Base-by-base conservation (phyloP, 2,888 invertebrate genomes). In the Saturnia japonica region DNA sequence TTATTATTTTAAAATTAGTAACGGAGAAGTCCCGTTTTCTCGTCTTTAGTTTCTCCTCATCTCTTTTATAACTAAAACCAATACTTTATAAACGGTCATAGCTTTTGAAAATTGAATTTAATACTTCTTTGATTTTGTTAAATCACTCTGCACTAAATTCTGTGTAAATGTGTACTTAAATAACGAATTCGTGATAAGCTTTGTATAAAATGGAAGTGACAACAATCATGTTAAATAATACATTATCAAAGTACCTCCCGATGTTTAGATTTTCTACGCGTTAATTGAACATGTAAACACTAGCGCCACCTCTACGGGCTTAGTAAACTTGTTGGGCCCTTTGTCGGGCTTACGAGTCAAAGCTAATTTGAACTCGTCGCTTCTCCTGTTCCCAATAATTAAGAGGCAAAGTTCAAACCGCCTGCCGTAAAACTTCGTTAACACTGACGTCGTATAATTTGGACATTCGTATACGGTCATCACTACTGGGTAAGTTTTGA, bases 321-420 rank as follows among this genome's bases (percentile, higher is more conserved):
- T 67, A 70, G 51, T 76, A 76, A 19, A 64, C 64, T 64, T 64
- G 62, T 66, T 69, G 47, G 12, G 43, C 70, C 74, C 75, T 76
- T 78, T 80, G 76, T 76, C 47, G 70, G 68, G 74, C 60, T 47
- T 11, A 47, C 68, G 54, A 76, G 76, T 78, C 77, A 80, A 77
- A 80, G 82, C 74, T 80, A 82, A 78, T 82, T 81, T 77, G 74
- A 71, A 70, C 71, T 69, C 64, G 57, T 57, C 68, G 60, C 68
- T 71, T 70, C 74, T 74, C 74, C 69, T 69, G 77, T 74, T 75
- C 70, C 73, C 72, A 73, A 82, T 83, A 83, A 83, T 82, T 83
- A 82, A 80, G 74, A 76, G 73, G 74, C 70, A 72, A 73, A 70
- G 74, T 74, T 68, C 57, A 57, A 57, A 57, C 60, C 47, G 64